phyloP scores from a whole-genome alignment of 35 echinoderm and acorn worm genomes.

The Stichopus chloronotus region DNA sequence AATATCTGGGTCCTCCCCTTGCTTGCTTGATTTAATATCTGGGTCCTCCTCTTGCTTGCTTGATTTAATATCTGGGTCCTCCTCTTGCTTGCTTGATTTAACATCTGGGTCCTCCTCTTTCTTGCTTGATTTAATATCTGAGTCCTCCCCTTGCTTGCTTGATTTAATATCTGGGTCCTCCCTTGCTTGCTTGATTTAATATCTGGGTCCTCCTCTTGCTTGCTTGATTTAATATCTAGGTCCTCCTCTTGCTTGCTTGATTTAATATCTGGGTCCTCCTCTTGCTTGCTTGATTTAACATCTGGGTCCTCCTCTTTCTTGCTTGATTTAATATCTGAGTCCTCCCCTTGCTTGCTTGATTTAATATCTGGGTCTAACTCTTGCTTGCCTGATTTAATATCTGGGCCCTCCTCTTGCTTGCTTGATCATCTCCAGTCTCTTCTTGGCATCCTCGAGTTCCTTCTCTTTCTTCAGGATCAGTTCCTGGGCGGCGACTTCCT shows the following conservation, averaged over 20 bases:
- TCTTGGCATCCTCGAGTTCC: slow-evolving; percentile 42
- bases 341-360: no score
- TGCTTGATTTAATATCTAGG: no score
- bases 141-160: slow-evolving; percentile 24
- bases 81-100: slow-evolving; percentile 40
- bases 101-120: not conserved
- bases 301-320: no score
- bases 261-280: no score
- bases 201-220: no score
- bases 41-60: slow-evolving; percentile 19
- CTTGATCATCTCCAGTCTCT: slow-evolving; percentile 39
- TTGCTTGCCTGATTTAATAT: not conserved
- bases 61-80: slow-evolving; percentile 14
- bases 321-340: no score
- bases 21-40: slow-evolving; percentile 33
- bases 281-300: no score
- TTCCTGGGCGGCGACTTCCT: slow-evolving; percentile 45
- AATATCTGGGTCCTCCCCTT: not conserved
- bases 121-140: slow-evolving; percentile 26
- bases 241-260: no score
- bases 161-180: not conserved
- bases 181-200: no score
- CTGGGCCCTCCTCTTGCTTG: slow-evolving; percentile 10
- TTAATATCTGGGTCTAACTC: no score
- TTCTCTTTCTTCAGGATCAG: slow-evolving; percentile 50